Evolutionary conservation across 2,113 vertebrate species (phyloP), one percentile per base, ranked within the genome.

Genomic region (Zapus hudsonius): DNA sequence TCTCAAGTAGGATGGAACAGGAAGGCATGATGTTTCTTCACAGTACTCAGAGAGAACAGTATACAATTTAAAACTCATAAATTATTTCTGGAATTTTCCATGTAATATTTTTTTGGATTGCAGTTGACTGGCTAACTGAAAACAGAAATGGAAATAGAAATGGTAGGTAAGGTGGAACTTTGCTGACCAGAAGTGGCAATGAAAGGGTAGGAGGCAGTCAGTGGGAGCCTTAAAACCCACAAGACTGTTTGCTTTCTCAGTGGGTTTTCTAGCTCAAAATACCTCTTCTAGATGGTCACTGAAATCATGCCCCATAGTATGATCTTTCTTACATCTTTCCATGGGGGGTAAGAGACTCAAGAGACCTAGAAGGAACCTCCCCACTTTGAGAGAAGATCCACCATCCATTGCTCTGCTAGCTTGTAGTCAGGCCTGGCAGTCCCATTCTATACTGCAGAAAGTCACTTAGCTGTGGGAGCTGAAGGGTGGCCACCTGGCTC

Each of bases 341-440:
- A 8, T 9, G 40, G 15, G 69, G 67, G 40, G 13, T 40, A 70
- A 82, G 80, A 78, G 29, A 42, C 3, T 11, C 0, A 81, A 8
- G 17, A 64, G 67, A 17, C 27, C 0, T 19, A 9, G 33, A 83
- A 27, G 64, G 70, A 52, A 20, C 15, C n/a, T 27, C 19, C 29
- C 36, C 1, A 2, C 69, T 72, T 9, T 25, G 38, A 76, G 7
- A 31, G 52, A 55, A 61, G 69, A 33, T 40, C 11, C 13, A n/a
- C 74, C 23, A 6, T 11, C 78, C 25, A 2, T 8, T 1, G 12
- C 17, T 87, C 40, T 0, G 0, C 40, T 52, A 1, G 1, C 82
- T 90, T 4, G 4, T 1, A 9, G 52, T 47, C 33, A 55, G 38
- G 40, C 57, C 67, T 74, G 82, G 31, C 20, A 13, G 44, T 23